Evolutionary conservation across 2,888 invertebrate genomes (phyloP).

Genomic region (Cerceris ruficornis): DNA sequence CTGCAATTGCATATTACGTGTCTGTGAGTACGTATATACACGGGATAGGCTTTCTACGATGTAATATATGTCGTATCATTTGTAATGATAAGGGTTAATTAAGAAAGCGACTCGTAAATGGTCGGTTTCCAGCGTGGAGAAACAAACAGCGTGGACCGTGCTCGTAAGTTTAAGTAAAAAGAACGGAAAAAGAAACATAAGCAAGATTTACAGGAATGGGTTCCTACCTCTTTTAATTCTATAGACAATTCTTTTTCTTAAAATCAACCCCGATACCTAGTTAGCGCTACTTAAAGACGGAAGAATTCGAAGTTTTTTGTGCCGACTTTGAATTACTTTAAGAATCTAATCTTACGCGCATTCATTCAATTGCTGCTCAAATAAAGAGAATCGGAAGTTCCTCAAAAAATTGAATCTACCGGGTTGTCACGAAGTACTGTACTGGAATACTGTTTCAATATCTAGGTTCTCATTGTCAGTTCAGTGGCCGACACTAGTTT

Average conservation of each 20-base stretch:
- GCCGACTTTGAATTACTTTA: slow-evolving; percentile 58
- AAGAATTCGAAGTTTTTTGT: slow-evolving; percentile 34
- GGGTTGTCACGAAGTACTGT: not conserved
- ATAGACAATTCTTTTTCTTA: slow-evolving; percentile 32
- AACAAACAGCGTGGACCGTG: slow-evolving; percentile 46
- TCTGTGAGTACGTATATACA: not conserved
- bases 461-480: too few species aligned
- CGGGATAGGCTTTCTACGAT: slow-evolving; percentile 29
- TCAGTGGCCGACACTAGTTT: too few species aligned
- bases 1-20: slow-evolving; percentile 27
- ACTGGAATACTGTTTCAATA: too few species aligned
- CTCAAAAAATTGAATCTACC: slow-evolving; percentile 31
- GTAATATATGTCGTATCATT: slow-evolving; percentile 36
- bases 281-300: slow-evolving; percentile 58
- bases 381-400: slow-evolving; percentile 38
- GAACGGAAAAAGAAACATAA: slow-evolving; percentile 32
- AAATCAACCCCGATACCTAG: slow-evolving; percentile 53
- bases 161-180: slow-evolving; percentile 44
- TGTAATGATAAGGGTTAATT: slow-evolving; percentile 63
- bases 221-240: slow-evolving; percentile 55
- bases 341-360: slow-evolving; percentile 52
- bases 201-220: slow-evolving; percentile 56
- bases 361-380: slow-evolving; percentile 30
- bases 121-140: slow-evolving; percentile 50
- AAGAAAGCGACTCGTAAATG: slow-evolving; percentile 62